Evolutionary conservation across 1,140 invertebrate species (phyloP).

Genomic region (Neotoxoptera formosana): DNA sequence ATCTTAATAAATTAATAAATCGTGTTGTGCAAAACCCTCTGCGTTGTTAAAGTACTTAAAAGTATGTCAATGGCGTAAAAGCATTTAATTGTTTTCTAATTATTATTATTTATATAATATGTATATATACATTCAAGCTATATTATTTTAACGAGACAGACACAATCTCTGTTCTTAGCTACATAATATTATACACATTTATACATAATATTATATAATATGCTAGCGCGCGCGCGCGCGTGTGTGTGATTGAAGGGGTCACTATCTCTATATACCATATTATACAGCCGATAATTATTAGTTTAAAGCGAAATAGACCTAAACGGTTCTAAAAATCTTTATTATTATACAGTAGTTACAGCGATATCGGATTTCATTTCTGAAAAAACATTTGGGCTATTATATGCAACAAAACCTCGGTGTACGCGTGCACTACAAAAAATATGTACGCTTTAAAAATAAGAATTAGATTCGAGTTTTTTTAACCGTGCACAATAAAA

Average conservation of each 20-base stretch:
- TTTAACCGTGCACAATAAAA: background rate
- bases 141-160: background rate
- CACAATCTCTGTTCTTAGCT: background rate
- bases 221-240: too few species aligned
- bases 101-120: background rate
- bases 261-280: slow-evolving; percentile 3
- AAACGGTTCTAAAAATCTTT: background rate
- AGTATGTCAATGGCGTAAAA: slow-evolving; percentile 6
- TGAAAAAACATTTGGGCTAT: slow-evolving; percentile 6
- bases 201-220: background rate
- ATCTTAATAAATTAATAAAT: background rate
- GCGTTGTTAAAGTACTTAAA: background rate
- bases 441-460: background rate
- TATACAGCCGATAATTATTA: background rate
- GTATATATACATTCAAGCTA: background rate
- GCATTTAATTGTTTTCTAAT: background rate
- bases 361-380: background rate
- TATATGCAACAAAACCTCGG: background rate
- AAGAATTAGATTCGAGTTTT: background rate
- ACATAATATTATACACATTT: too few species aligned
- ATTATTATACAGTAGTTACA: background rate
- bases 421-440: background rate
- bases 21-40: background rate
- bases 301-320: background rate
- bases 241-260: background rate